These are phyloP conservation scores for Sorex araneus DNA, from an alignment of 2,113 vertebrate genomes.

Conservation along the genomic window DNA sequence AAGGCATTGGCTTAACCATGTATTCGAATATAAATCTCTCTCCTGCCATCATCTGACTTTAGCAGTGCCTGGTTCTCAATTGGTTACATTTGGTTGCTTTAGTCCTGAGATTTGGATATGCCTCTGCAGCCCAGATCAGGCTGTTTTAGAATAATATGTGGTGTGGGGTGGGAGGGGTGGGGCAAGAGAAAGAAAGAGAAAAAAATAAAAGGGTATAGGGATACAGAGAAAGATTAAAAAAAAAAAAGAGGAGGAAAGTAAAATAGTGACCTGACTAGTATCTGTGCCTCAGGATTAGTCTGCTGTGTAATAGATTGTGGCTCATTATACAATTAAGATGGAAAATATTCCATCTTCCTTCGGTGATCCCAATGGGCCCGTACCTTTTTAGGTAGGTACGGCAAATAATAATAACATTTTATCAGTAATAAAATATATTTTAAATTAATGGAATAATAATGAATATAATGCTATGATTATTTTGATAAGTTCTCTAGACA, in stretches of 20 bases:
- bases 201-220: background rate
- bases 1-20: background rate
- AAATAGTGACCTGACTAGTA: background rate
- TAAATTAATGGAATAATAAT: background rate
- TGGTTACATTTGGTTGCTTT: background rate
- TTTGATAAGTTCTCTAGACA: too few relatives aligned
- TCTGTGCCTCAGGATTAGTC: background rate
- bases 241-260: background rate
- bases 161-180: background rate
- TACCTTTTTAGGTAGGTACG: conserved; percentile 9
- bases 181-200: background rate
- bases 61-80: background rate
- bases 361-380: background rate
- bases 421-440: background rate
- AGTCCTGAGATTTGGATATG: background rate
- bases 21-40: background rate
- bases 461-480: too few relatives aligned
- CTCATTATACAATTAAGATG: background rate
- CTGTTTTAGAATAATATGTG: background rate
- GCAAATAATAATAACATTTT: background rate
- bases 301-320: background rate
- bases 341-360: background rate
- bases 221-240: background rate
- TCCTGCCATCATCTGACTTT: background rate
- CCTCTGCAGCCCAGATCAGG: background rate